These are phyloP conservation scores for Leptocoma aspasia DNA, from an alignment of 2,113 vertebrate species.

Conservation along the genomic window DNA sequence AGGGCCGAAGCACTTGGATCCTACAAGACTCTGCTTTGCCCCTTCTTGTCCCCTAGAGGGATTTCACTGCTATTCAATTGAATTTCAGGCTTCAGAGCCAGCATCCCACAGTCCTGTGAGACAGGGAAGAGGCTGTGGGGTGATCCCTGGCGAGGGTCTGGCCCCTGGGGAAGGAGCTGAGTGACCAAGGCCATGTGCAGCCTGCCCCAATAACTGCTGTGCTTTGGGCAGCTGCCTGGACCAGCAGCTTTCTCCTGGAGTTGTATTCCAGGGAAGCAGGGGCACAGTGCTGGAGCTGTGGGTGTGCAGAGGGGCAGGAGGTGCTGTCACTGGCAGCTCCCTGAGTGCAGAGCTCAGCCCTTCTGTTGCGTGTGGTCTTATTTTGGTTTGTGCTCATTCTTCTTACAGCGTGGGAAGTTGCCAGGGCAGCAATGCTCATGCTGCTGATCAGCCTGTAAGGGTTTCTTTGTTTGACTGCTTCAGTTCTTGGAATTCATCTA, in stretches of 20 bases:
- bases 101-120: neutral
- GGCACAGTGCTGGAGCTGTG: neutral
- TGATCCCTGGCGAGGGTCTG: neutral
- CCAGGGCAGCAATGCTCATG: neutral
- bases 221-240: neutral
- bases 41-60: neutral
- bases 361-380: neutral
- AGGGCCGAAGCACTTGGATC: neutral
- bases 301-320: neutral
- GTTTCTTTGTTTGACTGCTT: constrained; percentile 32
- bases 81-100: neutral
- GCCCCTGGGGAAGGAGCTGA: neutral
- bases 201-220: neutral
- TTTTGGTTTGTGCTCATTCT: constrained; percentile 5
- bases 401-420: constrained; percentile 14
- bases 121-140: neutral
- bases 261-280: neutral
- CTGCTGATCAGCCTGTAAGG: neutral
- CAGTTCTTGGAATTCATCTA: constrained; percentile 53
- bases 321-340: neutral
- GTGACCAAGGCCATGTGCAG: neutral
- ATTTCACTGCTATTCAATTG: neutral
- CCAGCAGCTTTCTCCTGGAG: neutral
- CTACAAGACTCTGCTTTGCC: neutral
- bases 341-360: neutral